Evolutionary conservation across 2,888 invertebrate species (phyloP), one percentile per base, ranked within the genome.

Genomic region (Napeogenes sylphis): DNA sequence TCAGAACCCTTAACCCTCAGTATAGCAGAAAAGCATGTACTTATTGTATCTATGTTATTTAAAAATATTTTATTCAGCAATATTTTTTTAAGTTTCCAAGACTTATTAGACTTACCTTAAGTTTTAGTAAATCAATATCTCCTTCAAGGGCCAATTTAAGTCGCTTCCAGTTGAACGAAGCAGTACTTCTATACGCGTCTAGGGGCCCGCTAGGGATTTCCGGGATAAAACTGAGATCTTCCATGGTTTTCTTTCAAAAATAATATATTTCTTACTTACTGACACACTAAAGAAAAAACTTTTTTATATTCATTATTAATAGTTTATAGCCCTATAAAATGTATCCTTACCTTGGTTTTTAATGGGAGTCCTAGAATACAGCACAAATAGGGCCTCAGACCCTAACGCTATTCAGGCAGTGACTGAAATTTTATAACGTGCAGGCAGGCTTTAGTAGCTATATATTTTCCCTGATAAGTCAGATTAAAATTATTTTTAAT

Each of bases 131-230:
- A 58, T 95, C 94, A 60, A 90, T 81, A 75, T 95, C 94, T 69
- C 95, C 95, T 80, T 97, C 96, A 65, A 98, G 89, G 60, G 95
- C 92, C 54, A 96, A 78, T 78, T 95, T 95, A 83, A 98, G 91
- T 67, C 93, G 92, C 83, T 96, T 97, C 97, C 97, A 98, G 79
- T 97, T 93, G 76, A 98, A 98, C 14, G 94, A 93, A 1, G 97
- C 94, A 69, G 92, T 92, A 71, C 93, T 94, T 71, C 98, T 93
- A 81, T 96, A 98, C 0, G 76, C 84, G 78, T 96, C 95, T 70
- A 98, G 86, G 6, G 97, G 96, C 64, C 96, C 96, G 56, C 88
- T 92, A 21, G 94, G 94, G 65, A 94, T 84, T 81, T 95, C 93
- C 56, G 92, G 92, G 72, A 95, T 89, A 71, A 94, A 93, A 79